These are phyloP conservation scores for Centrocercus urophasianus DNA, from an alignment of 2,113 vertebrate genomes.

Conservation along the genomic window DNA sequence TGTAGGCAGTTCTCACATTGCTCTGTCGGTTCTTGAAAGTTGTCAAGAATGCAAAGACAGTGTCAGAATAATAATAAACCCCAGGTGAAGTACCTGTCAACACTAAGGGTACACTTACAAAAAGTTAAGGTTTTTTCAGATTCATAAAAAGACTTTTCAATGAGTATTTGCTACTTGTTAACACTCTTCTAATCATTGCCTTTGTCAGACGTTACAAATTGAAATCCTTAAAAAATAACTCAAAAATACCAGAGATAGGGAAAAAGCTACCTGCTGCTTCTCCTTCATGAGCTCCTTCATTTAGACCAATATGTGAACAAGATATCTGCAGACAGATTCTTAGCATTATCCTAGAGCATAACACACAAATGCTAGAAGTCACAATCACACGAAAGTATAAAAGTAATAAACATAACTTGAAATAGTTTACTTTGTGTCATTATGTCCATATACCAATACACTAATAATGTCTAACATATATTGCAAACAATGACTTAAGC, in stretches of 20 bases:
- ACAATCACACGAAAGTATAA: not conserved
- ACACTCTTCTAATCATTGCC: not conserved
- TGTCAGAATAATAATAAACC: not conserved
- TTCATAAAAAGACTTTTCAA: not conserved
- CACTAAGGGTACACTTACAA: not conserved
- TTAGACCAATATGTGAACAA: not conserved
- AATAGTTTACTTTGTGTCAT: slow-evolving; percentile 26
- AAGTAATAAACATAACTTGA: slow-evolving; percentile 43
- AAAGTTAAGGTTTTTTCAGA: not conserved
- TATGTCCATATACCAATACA: not conserved
- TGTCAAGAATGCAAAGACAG: not conserved
- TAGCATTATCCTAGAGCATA: not conserved
- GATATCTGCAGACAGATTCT: not conserved
- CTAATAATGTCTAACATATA: not conserved
- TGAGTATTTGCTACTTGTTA: not conserved
- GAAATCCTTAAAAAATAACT: not conserved
- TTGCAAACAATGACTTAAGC: slow-evolving; percentile 11
- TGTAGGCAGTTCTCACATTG: not conserved
- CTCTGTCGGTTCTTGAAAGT: not conserved
- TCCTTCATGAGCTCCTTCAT: not conserved
- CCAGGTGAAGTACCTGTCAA: not conserved
- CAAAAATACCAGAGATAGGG: accelerated
- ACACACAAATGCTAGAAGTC: not conserved
- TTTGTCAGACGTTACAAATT: not conserved
- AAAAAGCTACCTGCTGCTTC: not conserved